phyloP scores from a whole-genome alignment of 2,888 invertebrate species.

The Griposia aprilina region DNA sequence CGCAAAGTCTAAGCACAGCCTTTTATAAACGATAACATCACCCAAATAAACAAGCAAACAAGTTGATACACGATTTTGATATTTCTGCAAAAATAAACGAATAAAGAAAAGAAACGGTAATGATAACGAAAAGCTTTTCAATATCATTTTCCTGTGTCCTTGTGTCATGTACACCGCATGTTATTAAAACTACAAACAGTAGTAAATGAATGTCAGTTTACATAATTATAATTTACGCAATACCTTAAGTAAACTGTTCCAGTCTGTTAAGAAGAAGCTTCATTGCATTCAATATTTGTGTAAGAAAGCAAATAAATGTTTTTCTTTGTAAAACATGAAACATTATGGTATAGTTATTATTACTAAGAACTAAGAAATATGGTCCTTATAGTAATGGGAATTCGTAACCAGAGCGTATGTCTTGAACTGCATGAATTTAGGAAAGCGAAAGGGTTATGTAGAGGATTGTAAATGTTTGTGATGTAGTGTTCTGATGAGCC shows the following conservation, averaged over 20 bases:
- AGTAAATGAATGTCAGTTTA: constrained; percentile 18
- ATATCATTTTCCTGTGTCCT: constrained; percentile 1
- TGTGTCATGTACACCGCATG: not conserved
- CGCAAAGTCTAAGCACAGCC: not conserved
- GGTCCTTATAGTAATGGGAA: not conserved
- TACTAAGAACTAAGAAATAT: not conserved
- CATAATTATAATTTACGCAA: constrained; percentile 7
- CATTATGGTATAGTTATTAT: not conserved
- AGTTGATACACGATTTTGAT: not conserved
- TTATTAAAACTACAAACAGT: not conserved
- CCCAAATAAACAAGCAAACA: not conserved
- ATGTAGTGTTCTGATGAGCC: not conserved
- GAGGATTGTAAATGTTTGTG: not conserved
- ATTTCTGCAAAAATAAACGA: too few relatives aligned
- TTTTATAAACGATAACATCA: not conserved
- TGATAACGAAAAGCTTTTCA: not conserved
- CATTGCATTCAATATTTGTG: constrained; percentile 40
- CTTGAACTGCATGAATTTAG: constrained; percentile 16
- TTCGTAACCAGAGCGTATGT: not conserved
- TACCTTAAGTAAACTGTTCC: constrained; percentile 18
- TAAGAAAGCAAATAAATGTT: constrained; percentile 9
- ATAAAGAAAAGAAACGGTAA: not conserved
- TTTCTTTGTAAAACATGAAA: constrained; percentile 2
- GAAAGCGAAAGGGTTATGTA: constrained; percentile 14
- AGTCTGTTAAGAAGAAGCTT: constrained; percentile 16